Base-by-base conservation (phyloP, 2,113 vertebrate genomes). In the Trichechus manatus region DNA sequence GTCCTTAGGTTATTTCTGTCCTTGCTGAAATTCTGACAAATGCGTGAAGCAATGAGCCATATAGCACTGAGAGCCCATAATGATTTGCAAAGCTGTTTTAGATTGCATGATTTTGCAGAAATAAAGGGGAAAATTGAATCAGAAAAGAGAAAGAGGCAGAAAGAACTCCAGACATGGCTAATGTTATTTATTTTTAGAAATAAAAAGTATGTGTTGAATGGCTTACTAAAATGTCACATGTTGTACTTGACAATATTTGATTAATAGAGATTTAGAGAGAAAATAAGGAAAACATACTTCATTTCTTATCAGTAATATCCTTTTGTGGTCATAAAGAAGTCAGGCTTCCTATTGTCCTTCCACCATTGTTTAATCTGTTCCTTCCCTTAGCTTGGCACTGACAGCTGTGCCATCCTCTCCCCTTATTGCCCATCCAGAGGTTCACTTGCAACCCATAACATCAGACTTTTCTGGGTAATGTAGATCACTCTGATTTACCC, bases 1-100 rank as follows among this genome's bases (percentile, higher is more conserved):
- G 29, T 90, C 94, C 84, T 91, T 79, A 59, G 92, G 77, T 95
- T 95, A 80, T 92, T 80, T 93, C 86, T 79, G 50, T 29, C 25
- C 47, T 84, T 93, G 90, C 72, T 74, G 86, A 95, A 95, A 88
- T 75, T 74, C 82, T 89, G 95, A 96, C 81, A 96, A 95, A 95
- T 59, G 72, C 31, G 0, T 36, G 8, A 33, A 79, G 85, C 89
- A 86, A 83, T 85, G 91, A 96, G 70, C 86, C 77, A 1, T 80
- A 1, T 61, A 93, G 29, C 59, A 81, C 0, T 42, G 78, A 81
- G 59, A 89, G 59, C 42, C 15, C 1, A 0, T 91, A 84, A 91
- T n/a, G 75, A 92, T 95, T 97, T 89, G 44, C 63, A 91, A 72
- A 93, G 64, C 89, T 83, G 42, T 93, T 97, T 83, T 79, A 95